phyloP scores from a whole-genome alignment of 1,140 invertebrate genomes.

The Procambarus virginalis region DNA sequence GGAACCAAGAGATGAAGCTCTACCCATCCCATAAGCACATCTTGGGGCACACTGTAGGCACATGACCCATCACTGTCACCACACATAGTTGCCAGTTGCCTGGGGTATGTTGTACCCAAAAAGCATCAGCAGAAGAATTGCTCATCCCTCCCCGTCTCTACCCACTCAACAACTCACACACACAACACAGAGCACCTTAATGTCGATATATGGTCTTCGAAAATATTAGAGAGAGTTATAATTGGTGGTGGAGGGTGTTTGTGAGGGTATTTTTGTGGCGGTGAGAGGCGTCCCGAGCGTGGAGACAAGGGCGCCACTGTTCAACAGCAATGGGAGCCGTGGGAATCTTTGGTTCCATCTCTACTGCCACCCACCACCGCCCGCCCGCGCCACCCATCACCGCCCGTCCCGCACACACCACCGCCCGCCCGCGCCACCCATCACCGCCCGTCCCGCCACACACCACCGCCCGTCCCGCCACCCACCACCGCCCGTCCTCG shows the following conservation, averaged over 20 bases:
- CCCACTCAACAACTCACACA: background rate
- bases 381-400: too few species aligned
- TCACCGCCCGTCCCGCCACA: too few species aligned
- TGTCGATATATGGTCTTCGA: background rate
- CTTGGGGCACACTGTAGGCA: background rate
- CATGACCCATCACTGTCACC: too few species aligned
- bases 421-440: too few species aligned
- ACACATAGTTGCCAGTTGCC: background rate
- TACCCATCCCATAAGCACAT: background rate
- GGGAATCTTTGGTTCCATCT: conserved; percentile 8
- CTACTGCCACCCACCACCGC: too few species aligned
- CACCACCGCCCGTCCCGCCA: too few species aligned
- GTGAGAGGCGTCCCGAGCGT: background rate
- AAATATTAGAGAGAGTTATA: conserved; percentile 5
- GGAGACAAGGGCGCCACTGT: conserved; percentile 10
- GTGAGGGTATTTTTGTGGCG: background rate
- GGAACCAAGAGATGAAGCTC: too few species aligned
- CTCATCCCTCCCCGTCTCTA: background rate
- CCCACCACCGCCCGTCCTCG: too few species aligned
- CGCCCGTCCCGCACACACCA: too few species aligned
- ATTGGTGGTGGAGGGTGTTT: background rate
- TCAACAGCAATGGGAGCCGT: background rate
- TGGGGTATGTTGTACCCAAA: background rate
- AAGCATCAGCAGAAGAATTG: background rate
- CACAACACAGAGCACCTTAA: background rate